A percentile compares a stretch with the other conserved stretches of the same genome.
Evolutionary conservation across 2,888 invertebrate species (phyloP).

Genomic region (Lithophane leautieri): DNA sequence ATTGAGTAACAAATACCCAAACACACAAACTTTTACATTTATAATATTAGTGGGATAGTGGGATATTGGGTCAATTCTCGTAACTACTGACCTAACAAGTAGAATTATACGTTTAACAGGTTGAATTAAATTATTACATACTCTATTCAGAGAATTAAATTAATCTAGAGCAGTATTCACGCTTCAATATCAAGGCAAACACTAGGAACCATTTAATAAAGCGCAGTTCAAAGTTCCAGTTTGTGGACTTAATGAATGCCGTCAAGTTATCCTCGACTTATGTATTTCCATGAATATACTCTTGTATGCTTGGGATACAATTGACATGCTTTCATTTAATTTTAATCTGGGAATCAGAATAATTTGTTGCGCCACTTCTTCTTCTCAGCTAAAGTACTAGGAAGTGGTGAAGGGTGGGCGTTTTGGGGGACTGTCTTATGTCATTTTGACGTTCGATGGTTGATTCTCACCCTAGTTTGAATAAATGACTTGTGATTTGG

Average conservation of each 20-base stretch:
- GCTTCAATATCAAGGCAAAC: constrained; percentile 32
- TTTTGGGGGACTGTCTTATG: too few relatives aligned
- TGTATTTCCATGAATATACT: neutral
- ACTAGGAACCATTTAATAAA: constrained; percentile 26
- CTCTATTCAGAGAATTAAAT: constrained; percentile 17
- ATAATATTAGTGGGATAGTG: too few relatives aligned
- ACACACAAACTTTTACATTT: too few relatives aligned
- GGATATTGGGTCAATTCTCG: neutral
- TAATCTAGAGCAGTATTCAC: constrained; percentile 7
- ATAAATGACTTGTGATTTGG: too few relatives aligned
- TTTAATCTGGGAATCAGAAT: neutral
- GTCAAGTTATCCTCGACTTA: constrained; percentile 20
- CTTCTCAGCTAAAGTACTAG: too few relatives aligned
- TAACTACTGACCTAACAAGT: neutral
- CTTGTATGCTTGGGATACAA: neutral
- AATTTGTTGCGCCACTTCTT: too few relatives aligned
- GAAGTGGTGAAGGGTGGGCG: too few relatives aligned
- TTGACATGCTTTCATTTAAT: neutral
- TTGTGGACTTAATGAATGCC: constrained; percentile 6
- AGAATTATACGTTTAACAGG: neutral
- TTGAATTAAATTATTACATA: neutral
- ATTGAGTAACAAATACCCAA: too few relatives aligned
- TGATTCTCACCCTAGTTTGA: too few relatives aligned
- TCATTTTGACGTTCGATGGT: too few relatives aligned
- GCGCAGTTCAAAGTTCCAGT: constrained; percentile 15